These are phyloP conservation scores for Anomalospiza imberbis DNA, from an alignment of 2,797 vertebrate genomes.

Conservation along the genomic window DNA sequence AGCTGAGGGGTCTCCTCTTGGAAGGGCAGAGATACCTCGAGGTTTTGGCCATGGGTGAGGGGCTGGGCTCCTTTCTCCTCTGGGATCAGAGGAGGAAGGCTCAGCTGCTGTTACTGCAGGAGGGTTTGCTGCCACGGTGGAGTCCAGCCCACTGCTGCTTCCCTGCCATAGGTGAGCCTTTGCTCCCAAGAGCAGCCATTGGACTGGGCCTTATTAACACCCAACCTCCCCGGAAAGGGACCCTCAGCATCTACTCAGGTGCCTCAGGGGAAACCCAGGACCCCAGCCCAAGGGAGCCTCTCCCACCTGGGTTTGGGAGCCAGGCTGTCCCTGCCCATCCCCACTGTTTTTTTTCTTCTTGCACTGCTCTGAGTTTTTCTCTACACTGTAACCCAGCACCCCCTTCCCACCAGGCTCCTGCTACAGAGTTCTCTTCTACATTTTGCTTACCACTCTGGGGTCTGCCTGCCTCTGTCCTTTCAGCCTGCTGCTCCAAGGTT, in stretches of 20 bases:
- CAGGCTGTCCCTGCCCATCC: background rate
- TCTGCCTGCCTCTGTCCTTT: background rate
- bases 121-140: no score
- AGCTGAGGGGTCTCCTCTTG: background rate
- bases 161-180: no score
- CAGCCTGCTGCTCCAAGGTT: background rate
- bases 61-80: background rate
- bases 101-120: fast-evolving
- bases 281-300: background rate
- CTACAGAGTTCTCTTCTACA: background rate
- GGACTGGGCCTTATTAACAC: background rate
- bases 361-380: background rate
- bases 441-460: no score
- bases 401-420: no score
- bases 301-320: fast-evolving
- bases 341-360: fast-evolving
- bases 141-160: background rate
- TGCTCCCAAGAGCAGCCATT: background rate
- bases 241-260: background rate
- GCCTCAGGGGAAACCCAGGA: background rate
- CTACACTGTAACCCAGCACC: no score
- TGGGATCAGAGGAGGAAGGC: background rate
- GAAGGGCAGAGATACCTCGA: background rate
- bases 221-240: background rate
- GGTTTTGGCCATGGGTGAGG: background rate